phyloP scores from a whole-genome alignment of 2,797 vertebrate genomes.

The Semaprochilodus insignis region DNA sequence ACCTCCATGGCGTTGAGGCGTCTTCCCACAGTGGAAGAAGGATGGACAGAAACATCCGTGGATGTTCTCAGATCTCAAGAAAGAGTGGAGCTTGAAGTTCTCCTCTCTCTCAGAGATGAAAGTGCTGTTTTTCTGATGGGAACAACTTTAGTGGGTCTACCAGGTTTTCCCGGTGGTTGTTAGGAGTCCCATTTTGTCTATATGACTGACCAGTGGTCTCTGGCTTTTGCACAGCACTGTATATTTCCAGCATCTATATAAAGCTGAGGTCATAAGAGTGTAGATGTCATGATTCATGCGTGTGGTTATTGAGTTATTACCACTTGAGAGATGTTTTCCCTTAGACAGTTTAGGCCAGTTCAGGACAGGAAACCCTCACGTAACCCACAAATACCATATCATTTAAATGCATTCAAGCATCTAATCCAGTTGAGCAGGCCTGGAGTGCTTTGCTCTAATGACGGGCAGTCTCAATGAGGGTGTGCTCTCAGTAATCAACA shows the following conservation, averaged over 20 bases:
- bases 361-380: neutral
- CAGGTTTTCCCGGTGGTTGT: no score
- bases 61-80: no score
- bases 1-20: no score
- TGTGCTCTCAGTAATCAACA: constrained; percentile 3
- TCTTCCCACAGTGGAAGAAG: no score
- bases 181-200: no score
- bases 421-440: neutral
- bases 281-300: neutral
- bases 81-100: no score
- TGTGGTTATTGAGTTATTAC: neutral
- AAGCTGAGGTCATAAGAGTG: neutral
- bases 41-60: no score
- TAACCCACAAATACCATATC: neutral
- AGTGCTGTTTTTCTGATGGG: no score
- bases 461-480: neutral
- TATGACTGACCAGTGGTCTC: no score
- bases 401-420: neutral
- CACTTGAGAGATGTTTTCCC: neutral
- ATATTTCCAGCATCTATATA: neutral
- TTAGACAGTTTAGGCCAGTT: neutral
- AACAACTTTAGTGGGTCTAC: no score
- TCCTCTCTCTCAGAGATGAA: no score
- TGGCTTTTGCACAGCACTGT: no score
- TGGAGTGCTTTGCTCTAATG: neutral